Base-by-base conservation (phyloP, 2,888 invertebrate genomes). In the Thera britannica region DNA sequence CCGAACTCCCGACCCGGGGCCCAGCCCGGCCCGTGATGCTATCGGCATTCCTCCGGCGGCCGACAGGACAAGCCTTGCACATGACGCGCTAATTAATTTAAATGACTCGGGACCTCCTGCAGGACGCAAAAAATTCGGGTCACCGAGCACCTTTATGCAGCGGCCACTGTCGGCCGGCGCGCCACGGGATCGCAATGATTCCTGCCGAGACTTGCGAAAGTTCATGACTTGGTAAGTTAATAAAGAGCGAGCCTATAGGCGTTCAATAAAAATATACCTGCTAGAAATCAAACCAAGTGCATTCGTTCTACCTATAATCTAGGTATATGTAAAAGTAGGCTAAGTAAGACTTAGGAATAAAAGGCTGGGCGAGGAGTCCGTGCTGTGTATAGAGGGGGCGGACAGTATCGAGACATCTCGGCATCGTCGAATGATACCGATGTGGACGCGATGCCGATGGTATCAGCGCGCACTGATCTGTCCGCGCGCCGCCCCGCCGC, bases 1-100 rank as follows among this genome's bases (percentile, higher is more conserved):
- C 78, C 80, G 80, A 78, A 81, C 52, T 34, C 74, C 76, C 63
- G 67, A 49, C 8, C 77, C 71, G 78, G 74, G 74, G 67, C 44
- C 76, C 76, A 72, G 68, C 77, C 44, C 76, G 73, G 72, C 71
- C 74, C 72, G 77, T 61, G 74, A 72, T 69, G 68, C 65, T 71
- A 72, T 72, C 74, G 35, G 72, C 82, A 78, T 60, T 59, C 66
- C 76, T 68, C 77, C 72, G 69, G 66, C 73, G 35, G 36, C 48
- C 46, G 44, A 2, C n/a, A 7, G 7, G 23, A 23, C 51, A 51
- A 6, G 11, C 79, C 74, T 77, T 76, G 79, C 73, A 82, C 84
- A 84, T 86, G 84, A 84, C 79, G 84, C 83, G 87, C 88, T 90
- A 88, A 90, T 91, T 90, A 87, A 91, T 90, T 88, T 82, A 85